These are phyloP conservation scores for Peromyscus eremicus DNA, from an alignment of 2,797 vertebrate genomes.

Conservation along the genomic window DNA sequence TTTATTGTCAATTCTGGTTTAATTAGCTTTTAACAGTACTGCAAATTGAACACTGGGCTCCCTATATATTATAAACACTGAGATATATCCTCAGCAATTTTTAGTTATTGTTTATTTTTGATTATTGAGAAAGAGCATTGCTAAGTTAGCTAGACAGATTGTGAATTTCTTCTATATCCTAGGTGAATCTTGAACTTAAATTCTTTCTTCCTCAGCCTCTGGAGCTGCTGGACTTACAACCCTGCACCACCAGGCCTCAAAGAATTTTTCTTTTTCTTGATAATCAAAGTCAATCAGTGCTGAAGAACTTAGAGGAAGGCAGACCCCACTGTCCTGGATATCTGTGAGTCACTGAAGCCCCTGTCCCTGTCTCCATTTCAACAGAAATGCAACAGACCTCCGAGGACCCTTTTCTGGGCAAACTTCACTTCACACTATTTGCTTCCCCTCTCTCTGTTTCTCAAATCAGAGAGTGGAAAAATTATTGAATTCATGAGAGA, in stretches of 20 bases:
- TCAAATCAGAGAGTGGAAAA: not conserved
- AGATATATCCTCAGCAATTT: not conserved
- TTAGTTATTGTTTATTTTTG: not conserved
- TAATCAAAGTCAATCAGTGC: not conserved
- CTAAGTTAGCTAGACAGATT: not conserved
- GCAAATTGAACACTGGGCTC: not conserved
- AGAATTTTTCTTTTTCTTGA: not conserved
- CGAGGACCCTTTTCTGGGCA: accelerated
- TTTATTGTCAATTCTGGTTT: not conserved
- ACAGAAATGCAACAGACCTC: not conserved
- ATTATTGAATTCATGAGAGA: not conserved
- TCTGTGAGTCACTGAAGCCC: not conserved
- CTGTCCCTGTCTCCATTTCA: accelerated
- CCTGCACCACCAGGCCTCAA: not conserved
- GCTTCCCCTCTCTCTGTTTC: not conserved
- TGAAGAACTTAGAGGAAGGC: accelerated
- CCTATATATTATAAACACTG: not conserved
- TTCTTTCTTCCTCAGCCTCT: not conserved
- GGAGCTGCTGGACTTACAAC: not conserved
- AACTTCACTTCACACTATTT: accelerated
- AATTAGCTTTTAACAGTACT: not conserved
- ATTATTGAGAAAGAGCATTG: not conserved
- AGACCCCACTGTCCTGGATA: not conserved
- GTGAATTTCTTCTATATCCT: not conserved
- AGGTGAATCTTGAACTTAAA: not conserved